Conservation (phyloP, 1,140 invertebrate species). For the Ptiloglossa arizonensis region DNA sequence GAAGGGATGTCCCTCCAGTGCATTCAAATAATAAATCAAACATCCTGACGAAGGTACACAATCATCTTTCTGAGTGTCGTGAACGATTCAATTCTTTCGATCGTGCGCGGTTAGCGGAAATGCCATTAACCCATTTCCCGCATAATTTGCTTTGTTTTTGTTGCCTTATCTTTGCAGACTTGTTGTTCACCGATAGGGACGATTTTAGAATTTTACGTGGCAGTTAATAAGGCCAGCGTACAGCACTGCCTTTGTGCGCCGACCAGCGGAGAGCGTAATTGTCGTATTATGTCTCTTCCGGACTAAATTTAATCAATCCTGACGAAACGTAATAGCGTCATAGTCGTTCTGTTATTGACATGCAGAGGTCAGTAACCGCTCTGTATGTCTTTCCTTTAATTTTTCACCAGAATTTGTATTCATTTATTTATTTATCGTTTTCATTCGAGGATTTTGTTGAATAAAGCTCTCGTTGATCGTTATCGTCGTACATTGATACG, state of each 20-base stretch:
- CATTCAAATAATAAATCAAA: slow-evolving; percentile 67
- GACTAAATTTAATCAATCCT: slow-evolving; percentile 68
- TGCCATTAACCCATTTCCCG: neutral
- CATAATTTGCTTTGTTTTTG: slow-evolving; percentile 33
- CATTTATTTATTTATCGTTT: neutral
- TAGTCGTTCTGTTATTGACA: slow-evolving; percentile 58
- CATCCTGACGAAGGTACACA: slow-evolving; percentile 72
- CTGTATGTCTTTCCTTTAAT: neutral
- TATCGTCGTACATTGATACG: neutral
- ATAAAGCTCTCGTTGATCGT: neutral
- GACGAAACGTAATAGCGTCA: slow-evolving; percentile 50
- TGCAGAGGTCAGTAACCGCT: slow-evolving; percentile 63
- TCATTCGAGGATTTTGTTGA: neutral
- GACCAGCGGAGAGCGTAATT: slow-evolving; percentile 54
- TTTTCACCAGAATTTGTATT: slow-evolving; percentile 13
- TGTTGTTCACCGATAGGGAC: slow-evolving; percentile 13
- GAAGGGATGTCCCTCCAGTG: slow-evolving; percentile 56
- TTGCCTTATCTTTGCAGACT: slow-evolving; percentile 23
- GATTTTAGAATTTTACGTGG: slow-evolving; percentile 37
- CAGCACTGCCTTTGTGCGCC: slow-evolving; percentile 52
- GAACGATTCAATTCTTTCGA: neutral
- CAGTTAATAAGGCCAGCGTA: slow-evolving; percentile 22
- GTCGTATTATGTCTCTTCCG: slow-evolving; percentile 65
- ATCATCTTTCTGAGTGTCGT: neutral
- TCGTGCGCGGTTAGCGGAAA: neutral